Conservation (phyloP, 2,888 invertebrate genomes). For the Chaitophorus viminalis region DNA sequence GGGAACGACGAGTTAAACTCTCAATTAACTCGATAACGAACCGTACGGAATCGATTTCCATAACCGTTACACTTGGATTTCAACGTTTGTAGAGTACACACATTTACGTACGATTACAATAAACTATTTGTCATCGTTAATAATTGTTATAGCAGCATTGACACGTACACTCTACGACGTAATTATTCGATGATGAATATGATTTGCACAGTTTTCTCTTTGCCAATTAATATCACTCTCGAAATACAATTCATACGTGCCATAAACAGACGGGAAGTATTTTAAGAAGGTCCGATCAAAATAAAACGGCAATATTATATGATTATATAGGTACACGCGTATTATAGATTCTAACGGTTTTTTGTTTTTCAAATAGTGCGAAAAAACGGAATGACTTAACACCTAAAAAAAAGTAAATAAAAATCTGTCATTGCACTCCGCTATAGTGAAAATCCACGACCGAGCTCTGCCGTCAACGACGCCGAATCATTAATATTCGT, state of each 20-base stretch:
- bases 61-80: neutral
- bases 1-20: neutral
- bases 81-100: neutral
- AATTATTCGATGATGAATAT: neutral
- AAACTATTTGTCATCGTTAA: neutral
- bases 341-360: neutral
- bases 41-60: conserved; percentile 28
- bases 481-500: conserved; percentile 28
- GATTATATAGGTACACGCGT: neutral
- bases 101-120: neutral
- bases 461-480: neutral
- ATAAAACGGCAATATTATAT: neutral
- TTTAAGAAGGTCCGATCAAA: neutral
- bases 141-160: neutral
- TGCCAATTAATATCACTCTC: neutral
- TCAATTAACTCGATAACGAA: neutral
- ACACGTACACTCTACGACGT: neutral
- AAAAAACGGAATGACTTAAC: neutral
- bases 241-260: neutral
- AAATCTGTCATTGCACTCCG: neutral
- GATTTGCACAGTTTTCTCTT: neutral
- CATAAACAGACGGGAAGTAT: neutral
- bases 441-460: neutral
- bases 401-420: neutral
- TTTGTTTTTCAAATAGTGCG: neutral